Percentiles rank a stretch among this genome's conserved stretches.
Conservation (phyloP, 2,797 vertebrate species). For the Phataginus tetradactyla region DNA sequence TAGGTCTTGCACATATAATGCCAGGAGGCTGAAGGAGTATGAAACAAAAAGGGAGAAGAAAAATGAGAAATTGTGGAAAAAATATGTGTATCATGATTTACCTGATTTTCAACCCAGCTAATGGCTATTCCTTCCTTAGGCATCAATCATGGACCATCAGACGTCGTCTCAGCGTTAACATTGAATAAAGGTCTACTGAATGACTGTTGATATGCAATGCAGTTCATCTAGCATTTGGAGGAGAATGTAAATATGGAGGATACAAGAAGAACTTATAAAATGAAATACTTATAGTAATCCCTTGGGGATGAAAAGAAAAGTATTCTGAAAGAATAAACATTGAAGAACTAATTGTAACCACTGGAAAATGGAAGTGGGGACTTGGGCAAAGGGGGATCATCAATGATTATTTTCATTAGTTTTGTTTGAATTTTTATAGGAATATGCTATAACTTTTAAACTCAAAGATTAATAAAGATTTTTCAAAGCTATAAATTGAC, state of each 20-base stretch:
- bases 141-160: not conserved
- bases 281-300: constrained; percentile 7
- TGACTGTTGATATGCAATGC: not conserved
- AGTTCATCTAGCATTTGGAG: not conserved
- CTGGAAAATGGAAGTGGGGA: not conserved
- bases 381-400: not conserved
- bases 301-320: not conserved
- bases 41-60: not conserved
- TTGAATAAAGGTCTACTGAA: not conserved
- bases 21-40: not conserved
- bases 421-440: constrained; percentile 37
- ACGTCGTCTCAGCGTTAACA: not conserved
- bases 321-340: not conserved
- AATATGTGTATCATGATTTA: not conserved
- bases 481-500: not conserved
- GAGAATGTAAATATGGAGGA: constrained; percentile 35
- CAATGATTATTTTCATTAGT: not conserved
- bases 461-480: not conserved
- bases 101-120: not conserved
- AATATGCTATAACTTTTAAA: not conserved
- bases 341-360: not conserved
- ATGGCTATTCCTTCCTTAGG: not conserved
- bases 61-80: not conserved
- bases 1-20: not conserved
- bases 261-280: constrained; percentile 16